These are phyloP conservation scores for Chelonia mydas DNA, from an alignment of 2,797 vertebrate genomes.

Conservation along the genomic window DNA sequence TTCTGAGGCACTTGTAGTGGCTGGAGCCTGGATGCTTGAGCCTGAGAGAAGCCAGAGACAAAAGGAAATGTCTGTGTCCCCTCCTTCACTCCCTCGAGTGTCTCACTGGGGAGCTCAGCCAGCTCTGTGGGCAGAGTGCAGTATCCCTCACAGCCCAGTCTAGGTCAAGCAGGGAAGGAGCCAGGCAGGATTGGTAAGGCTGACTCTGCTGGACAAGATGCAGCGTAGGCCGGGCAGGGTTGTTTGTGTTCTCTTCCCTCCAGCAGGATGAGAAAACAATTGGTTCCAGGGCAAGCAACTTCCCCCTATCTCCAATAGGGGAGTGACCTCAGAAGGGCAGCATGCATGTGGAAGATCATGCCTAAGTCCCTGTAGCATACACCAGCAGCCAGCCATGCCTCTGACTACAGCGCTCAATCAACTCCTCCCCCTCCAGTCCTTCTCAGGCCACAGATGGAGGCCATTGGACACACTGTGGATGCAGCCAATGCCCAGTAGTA, in stretches of 20 bases:
- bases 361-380: too few relatives aligned
- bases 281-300: neutral
- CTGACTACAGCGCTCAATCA: too few relatives aligned
- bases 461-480: neutral
- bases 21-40: neutral
- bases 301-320: rapidly evolving
- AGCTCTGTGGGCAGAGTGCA: neutral
- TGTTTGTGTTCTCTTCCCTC: neutral
- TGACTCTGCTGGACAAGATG: neutral
- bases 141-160: neutral
- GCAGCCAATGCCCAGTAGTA: neutral
- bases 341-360: neutral
- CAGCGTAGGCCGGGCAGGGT: neutral
- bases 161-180: neutral
- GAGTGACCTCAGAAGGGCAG: neutral
- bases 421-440: too few relatives aligned
- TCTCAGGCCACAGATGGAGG: neutral
- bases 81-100: neutral
- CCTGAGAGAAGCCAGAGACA: neutral
- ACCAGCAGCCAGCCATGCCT: too few relatives aligned
- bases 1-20: neutral
- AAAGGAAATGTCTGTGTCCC: neutral
- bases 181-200: neutral
- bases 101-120: neutral
- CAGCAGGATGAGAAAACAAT: neutral